Evolutionary conservation across 1,140 invertebrate genomes (phyloP).

Genomic region (Oryzaephilus surinamensis): DNA sequence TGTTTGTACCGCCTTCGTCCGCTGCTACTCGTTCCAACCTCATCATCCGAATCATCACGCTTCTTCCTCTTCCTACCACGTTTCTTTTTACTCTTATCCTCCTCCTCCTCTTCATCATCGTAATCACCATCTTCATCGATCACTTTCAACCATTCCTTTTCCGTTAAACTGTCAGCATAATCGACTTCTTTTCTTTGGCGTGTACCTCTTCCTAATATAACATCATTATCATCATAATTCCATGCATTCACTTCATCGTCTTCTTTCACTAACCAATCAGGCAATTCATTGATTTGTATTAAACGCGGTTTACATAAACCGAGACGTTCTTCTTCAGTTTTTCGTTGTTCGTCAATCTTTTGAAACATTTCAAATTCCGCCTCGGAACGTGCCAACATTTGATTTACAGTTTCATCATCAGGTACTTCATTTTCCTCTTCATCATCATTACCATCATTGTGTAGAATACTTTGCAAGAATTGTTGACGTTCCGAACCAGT

Average conservation of each 20-base stretch:
- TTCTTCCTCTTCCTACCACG: slow-evolving; percentile 48
- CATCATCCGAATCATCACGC: slow-evolving; percentile 44
- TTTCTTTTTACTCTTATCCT: slow-evolving; percentile 46
- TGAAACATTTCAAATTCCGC: slow-evolving; percentile 93
- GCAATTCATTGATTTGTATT: slow-evolving; percentile 88
- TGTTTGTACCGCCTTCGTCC: slow-evolving; percentile 41
- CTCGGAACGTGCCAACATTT: slow-evolving; percentile 93
- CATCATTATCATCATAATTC: slow-evolving; percentile 73
- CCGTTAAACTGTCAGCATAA: slow-evolving; percentile 91
- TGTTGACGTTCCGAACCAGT: slow-evolving; percentile 91
- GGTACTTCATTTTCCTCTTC: slow-evolving; percentile 98
- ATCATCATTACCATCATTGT: slow-evolving; percentile 87
- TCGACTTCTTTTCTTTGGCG: slow-evolving; percentile 95
- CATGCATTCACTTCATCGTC: slow-evolving; percentile 77
- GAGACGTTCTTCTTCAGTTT: slow-evolving; percentile 68
- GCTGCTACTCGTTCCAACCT: slow-evolving; percentile 42
- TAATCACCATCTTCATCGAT: slow-evolving; percentile 66
- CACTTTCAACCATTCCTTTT: slow-evolving; percentile 89
- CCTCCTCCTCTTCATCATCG: slow-evolving; percentile 70
- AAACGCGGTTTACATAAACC: slow-evolving; percentile 72
- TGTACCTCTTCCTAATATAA: slow-evolving; percentile 77
- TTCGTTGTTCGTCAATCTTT: slow-evolving; percentile 84
- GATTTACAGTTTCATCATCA: slow-evolving; percentile 98
- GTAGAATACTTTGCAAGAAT: slow-evolving; percentile 88
- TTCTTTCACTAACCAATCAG: slow-evolving; percentile 89